Conservation (phyloP, 2,888 invertebrate genomes). For the Apamea epomidion region DNA sequence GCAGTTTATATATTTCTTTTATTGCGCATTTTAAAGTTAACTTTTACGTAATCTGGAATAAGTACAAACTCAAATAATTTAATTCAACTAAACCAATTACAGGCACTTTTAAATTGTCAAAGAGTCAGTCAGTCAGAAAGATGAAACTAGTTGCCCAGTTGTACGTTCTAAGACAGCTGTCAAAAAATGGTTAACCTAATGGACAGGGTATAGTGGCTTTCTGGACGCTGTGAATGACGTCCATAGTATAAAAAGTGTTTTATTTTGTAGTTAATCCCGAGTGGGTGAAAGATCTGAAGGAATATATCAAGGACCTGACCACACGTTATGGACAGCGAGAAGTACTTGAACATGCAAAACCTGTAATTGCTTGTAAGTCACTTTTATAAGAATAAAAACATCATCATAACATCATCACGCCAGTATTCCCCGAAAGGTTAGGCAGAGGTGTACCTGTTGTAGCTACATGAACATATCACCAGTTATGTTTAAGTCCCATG, state of each 20-base stretch:
- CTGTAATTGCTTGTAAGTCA: constrained; percentile 52
- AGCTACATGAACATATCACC: neutral
- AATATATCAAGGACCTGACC: constrained; percentile 65
- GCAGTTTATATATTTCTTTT: too few relatives aligned
- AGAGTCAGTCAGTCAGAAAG: too few relatives aligned
- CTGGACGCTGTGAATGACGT: neutral
- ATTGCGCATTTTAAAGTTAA: too few relatives aligned
- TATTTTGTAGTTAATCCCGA: constrained; percentile 28
- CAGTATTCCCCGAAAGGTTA: too few relatives aligned
- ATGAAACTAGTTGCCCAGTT: too few relatives aligned
- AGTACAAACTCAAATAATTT: too few relatives aligned
- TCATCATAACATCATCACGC: too few relatives aligned
- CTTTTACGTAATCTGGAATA: too few relatives aligned
- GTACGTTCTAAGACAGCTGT: too few relatives aligned
- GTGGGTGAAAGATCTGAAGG: constrained; percentile 71
- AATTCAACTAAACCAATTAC: too few relatives aligned
- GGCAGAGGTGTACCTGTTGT: neutral
- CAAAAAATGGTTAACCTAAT: too few relatives aligned
- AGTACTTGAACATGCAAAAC: constrained; percentile 55
- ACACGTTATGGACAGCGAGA: constrained; percentile 50
- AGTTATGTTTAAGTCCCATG: neutral
- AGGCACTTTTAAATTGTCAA: too few relatives aligned
- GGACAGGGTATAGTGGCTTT: neutral
- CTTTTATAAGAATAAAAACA: neutral
- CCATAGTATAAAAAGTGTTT: neutral